phyloP scores from a whole-genome alignment of 2,113 vertebrate species.

The Cariama cristata region DNA sequence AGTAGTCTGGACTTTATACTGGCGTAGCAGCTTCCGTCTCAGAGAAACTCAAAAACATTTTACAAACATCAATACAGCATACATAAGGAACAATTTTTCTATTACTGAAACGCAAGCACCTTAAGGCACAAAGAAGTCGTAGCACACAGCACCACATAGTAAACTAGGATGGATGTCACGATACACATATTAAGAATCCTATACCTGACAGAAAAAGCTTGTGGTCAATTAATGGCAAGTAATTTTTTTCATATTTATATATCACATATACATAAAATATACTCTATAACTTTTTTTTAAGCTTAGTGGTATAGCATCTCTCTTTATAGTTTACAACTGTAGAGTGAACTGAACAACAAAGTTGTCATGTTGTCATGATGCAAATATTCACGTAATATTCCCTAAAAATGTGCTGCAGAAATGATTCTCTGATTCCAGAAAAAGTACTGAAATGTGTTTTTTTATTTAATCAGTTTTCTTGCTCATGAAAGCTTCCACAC shows the following conservation, averaged over 20 bases:
- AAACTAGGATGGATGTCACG: neutral
- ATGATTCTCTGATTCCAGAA: neutral
- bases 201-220: neutral
- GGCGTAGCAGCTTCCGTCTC: neutral
- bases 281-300: neutral
- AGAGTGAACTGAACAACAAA: neutral
- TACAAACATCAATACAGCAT: neutral
- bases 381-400: neutral
- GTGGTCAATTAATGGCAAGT: neutral
- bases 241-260: neutral
- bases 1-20: neutral
- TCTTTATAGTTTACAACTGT: neutral
- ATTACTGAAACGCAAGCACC: constrained; percentile 2
- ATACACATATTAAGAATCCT: neutral
- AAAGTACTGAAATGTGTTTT: neutral
- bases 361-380: neutral
- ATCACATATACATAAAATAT: neutral
- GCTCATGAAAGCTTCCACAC: neutral
- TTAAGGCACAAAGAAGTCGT: neutral
- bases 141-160: rapidly evolving
- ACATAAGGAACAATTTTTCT: neutral
- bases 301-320: neutral
- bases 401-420: neutral
- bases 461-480: neutral
- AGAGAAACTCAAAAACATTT: neutral